Base-by-base conservation (phyloP, 1,140 invertebrate species). In the Eupristina koningsbergeri region DNA sequence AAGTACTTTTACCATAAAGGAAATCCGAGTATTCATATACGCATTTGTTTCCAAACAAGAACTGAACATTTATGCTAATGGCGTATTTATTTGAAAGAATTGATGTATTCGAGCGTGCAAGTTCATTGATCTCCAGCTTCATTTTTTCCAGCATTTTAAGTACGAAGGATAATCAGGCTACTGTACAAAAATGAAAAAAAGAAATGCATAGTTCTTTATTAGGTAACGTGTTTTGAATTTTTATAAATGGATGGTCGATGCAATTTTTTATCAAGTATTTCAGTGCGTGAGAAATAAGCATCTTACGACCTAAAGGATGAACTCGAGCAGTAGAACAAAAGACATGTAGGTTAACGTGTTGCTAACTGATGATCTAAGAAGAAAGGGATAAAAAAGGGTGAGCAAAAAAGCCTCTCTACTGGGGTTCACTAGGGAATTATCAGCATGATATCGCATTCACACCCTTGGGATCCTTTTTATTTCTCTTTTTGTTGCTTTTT, bases 391-490 rank as follows among this genome's bases (percentile, higher is more conserved):
- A n/a, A 13, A 63, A 45, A 67, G 39, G 36, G 39, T 26, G 36
- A 5, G 29, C 19, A 17, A 45, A 64, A 80, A 69, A 80, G 31
- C 67, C 45, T 13, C 3, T 71, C 19, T 29, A 13, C 64, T 26
- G 0, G 15, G 29, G n/a, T 41, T 61, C 78, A 53, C 39, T 29
- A 19, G 78, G 61, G 78, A 81, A 58, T 81, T 81, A 81, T 58
- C 79, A n/a, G 67, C 17, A 22, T 26, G 19, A 31, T 41, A 22
- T 13, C 34, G 22, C 31, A 34, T 11, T 11, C 26, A 15, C 6
- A n/a, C 31, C 47, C 13, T 67, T 22, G 31, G 31, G 67, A 29
- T 31, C 31, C 15, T 39, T n/a, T 63, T 64, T 1, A n/a, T 78
- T 22, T 64, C 8, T 45, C 17, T 34, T 17, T 41, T 19, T 29